A percentile compares a stretch with the other conserved stretches of the same genome.
Conservation (phyloP, 2,888 invertebrate genomes). For the Drosophila fulvimacula region DNA sequence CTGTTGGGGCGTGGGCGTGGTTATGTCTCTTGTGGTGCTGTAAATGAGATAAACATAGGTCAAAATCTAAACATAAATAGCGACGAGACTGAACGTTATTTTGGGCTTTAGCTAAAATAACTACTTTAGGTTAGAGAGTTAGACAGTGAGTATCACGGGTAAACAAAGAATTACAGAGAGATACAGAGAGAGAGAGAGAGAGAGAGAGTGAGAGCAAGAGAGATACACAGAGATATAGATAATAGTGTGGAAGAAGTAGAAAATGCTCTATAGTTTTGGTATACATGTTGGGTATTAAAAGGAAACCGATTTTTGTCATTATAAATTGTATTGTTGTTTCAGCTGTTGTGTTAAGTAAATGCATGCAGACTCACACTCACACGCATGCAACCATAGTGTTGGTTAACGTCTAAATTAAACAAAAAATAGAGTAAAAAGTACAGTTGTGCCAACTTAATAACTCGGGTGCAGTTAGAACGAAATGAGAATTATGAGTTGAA, state of each 20-base stretch:
- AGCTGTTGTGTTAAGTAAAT: constrained; percentile 25
- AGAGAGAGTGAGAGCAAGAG: constrained; percentile 8
- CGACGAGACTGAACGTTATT: constrained; percentile 34
- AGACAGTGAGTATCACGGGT: constrained; percentile 11
- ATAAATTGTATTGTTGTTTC: constrained; percentile 23
- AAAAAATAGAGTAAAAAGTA: constrained; percentile 11
- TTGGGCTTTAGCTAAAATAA: constrained; percentile 43
- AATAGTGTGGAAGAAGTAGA: constrained; percentile 23
- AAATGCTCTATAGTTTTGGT: constrained; percentile 54
- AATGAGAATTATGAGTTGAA: constrained; percentile 31
- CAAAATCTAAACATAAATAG: constrained; percentile 40
- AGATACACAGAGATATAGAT: constrained; percentile 7
- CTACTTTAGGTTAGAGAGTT: constrained; percentile 52
- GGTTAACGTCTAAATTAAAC: constrained; percentile 16
- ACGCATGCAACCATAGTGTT: constrained; percentile 60
- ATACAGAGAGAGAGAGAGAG: constrained; percentile 21
- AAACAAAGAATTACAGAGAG: constrained; percentile 19
- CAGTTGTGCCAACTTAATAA: constrained; percentile 48
- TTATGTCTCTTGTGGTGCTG: constrained; percentile 70
- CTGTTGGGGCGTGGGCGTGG: constrained; percentile 34
- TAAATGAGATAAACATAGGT: constrained; percentile 60
- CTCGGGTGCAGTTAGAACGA: constrained; percentile 35
- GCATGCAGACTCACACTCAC: background rate
- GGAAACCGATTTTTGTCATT: constrained; percentile 82
- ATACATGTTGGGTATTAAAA: constrained; percentile 66